These are phyloP conservation scores for Dicrostonyx torquatus DNA, from an alignment of 2,797 vertebrate species.

Conservation along the genomic window DNA sequence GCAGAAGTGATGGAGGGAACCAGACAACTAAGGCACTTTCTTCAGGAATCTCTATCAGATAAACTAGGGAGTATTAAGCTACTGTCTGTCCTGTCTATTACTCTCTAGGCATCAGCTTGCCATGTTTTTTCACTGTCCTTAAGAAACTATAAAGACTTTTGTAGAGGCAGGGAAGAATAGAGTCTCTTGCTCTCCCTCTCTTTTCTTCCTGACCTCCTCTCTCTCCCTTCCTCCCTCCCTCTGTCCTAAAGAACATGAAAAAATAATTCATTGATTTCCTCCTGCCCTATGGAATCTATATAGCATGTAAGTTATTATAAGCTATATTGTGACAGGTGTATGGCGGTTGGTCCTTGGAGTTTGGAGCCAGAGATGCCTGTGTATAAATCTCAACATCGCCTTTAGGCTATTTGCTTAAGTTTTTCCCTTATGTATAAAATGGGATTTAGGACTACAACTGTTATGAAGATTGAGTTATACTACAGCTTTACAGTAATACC, in stretches of 20 bases:
- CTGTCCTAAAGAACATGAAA: not conserved
- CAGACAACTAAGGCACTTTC: not conserved
- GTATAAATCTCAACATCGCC: not conserved
- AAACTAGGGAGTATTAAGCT: not conserved
- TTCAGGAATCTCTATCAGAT: not conserved
- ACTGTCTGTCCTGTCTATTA: not conserved
- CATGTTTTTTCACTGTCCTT: not conserved
- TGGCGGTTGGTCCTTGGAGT: not conserved
- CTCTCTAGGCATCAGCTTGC: not conserved
- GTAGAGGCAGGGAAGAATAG: not conserved
- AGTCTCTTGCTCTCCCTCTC: not conserved
- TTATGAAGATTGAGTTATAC: constrained; percentile 9
- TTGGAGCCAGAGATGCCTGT: not conserved
- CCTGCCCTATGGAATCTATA: not conserved
- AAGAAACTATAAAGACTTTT: constrained; percentile 50
- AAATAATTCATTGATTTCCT: not conserved
- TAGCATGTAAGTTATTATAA: not conserved
- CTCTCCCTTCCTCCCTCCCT: too few relatives aligned
- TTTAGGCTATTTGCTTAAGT: not conserved
- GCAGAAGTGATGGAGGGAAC: not conserved
- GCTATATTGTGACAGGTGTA: not conserved
- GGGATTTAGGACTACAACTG: not conserved
- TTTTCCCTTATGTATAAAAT: not conserved
- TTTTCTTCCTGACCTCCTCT: too few relatives aligned
- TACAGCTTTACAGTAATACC: not conserved